phyloP scores from a whole-genome alignment of 1,140 invertebrate species.

The Doryteuthis pealeii region DNA sequence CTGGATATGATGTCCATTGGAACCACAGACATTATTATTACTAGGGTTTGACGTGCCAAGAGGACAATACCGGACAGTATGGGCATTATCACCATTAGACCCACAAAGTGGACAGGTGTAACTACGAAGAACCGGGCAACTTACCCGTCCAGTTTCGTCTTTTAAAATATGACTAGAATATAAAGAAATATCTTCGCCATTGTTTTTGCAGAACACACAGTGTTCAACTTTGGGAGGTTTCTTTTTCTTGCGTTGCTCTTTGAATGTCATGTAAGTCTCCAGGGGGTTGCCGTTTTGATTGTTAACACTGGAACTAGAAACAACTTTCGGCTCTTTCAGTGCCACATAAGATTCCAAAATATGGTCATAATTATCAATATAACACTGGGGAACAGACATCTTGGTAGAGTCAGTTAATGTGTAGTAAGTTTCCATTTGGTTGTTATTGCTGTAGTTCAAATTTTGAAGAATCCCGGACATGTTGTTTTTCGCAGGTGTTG shows the following conservation, averaged over 20 bases:
- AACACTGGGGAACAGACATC: not conserved
- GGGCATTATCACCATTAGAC: constrained; percentile 63
- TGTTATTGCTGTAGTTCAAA: not conserved
- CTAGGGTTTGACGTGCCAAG: not conserved
- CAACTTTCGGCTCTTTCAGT: not conserved
- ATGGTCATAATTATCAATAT: too few species aligned
- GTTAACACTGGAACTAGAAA: not conserved
- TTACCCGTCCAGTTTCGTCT: constrained; percentile 52
- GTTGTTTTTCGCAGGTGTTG: not conserved
- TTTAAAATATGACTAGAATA: constrained; percentile 61
- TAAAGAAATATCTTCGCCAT: constrained; percentile 62
- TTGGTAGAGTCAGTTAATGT: not conserved
- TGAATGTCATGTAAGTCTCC: constrained; percentile 12
- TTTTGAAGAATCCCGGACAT: not conserved
- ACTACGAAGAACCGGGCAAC: constrained; percentile 63
- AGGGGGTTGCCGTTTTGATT: not conserved
- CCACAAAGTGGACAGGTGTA: constrained; percentile 64
- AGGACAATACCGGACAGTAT: constrained; percentile 62
- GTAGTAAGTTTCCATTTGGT: not conserved
- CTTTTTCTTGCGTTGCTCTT: constrained; percentile 21
- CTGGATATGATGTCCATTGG: too few species aligned
- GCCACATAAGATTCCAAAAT: too few species aligned
- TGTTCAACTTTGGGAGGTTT: constrained; percentile 22
- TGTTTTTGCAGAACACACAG: constrained; percentile 64
- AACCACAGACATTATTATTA: too few species aligned